phyloP scores from a whole-genome alignment of 2,113 vertebrate genomes.

The Notarius quadriscutis region DNA sequence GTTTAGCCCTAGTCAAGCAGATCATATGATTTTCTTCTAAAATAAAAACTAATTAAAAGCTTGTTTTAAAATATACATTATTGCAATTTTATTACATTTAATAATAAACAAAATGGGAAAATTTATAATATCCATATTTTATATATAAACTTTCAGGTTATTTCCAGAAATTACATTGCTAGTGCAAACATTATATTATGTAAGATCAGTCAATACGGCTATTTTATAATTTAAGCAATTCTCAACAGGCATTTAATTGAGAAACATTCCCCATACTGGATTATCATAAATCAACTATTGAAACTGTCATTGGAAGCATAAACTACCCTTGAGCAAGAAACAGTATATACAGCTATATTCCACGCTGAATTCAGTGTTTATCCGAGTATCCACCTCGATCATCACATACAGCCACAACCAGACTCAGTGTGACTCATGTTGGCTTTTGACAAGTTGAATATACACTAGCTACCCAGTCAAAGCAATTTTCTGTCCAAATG shows the following conservation, averaged over 20 bases:
- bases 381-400: not conserved
- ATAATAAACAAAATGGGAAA: not conserved
- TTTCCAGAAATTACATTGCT: not conserved
- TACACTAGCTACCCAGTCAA: not conserved
- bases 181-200: not conserved
- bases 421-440: not conserved
- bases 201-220: not conserved
- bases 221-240: not conserved
- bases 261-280: not conserved
- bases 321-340: not conserved
- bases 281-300: not conserved
- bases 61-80: not conserved
- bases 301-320: not conserved
- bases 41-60: not conserved
- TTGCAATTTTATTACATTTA: not conserved
- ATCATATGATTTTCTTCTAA: slow-evolving; percentile 1
- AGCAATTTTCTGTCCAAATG: not conserved
- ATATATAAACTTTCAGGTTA: not conserved
- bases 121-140: not conserved
- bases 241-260: not conserved
- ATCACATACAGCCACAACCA: not conserved
- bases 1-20: slow-evolving; percentile 58
- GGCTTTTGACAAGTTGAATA: slow-evolving; percentile 17
- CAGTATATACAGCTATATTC: not conserved
- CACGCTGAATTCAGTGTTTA: not conserved